Conservation (phyloP, 2,888 invertebrate species). For the Pocota personata region DNA sequence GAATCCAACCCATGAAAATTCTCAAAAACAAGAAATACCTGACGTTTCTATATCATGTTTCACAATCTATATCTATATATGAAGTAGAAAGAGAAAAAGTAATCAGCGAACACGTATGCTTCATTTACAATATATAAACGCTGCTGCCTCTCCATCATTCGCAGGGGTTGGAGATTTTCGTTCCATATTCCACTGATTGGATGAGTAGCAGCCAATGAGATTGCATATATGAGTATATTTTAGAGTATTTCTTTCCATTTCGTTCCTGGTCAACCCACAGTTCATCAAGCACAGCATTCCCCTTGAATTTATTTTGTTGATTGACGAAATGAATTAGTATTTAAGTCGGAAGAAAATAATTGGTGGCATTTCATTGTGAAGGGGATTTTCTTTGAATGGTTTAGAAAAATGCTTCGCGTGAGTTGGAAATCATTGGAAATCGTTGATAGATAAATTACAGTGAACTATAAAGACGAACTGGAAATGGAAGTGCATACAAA, state of each 20-base stretch:
- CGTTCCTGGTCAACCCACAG: neutral
- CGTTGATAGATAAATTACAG: no score
- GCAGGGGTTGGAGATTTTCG: constrained; percentile 5
- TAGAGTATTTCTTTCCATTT: constrained; percentile 6
- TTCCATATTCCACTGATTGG: constrained; percentile 47
- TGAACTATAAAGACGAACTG: no score
- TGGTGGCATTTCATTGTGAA: no score
- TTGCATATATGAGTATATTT: neutral
- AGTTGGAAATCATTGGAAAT: no score
- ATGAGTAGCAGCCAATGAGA: constrained; percentile 26
- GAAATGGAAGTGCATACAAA: no score
- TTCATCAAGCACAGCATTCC: neutral
- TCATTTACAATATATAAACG: neutral
- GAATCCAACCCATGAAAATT: no score
- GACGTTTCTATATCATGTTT: no score
- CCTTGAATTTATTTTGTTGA: neutral
- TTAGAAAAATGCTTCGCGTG: no score
- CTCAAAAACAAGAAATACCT: no score
- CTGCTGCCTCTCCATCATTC: neutral
- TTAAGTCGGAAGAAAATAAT: no score
- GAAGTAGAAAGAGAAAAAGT: neutral
- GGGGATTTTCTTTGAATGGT: neutral
- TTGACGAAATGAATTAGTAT: neutral
- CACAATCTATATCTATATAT: neutral
- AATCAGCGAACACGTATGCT: neutral